Evolutionary conservation across 1,140 invertebrate genomes (phyloP).

Genomic region (Drosophila lini): DNA sequence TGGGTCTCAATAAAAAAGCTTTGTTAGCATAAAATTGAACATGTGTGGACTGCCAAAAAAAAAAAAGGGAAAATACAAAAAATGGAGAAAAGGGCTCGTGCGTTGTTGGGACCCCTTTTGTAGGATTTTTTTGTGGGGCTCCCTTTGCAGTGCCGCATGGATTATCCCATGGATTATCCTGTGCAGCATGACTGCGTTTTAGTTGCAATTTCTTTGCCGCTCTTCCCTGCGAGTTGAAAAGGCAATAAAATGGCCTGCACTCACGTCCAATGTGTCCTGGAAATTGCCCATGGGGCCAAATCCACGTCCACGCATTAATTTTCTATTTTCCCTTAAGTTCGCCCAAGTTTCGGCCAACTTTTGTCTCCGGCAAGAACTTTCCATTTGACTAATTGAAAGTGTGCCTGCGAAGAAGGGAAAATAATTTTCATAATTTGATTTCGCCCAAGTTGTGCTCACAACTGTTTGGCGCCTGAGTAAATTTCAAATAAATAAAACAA

Average conservation of each 20-base stretch:
- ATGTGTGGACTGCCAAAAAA: conserved; percentile 42
- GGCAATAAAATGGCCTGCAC: conserved; percentile 40
- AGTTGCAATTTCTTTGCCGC: conserved; percentile 63
- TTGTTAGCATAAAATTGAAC: conserved; percentile 77
- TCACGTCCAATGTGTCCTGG: conserved; percentile 40
- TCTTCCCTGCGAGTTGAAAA: conserved; percentile 36
- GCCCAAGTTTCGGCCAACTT: conserved; percentile 33
- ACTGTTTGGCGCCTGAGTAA: conserved; percentile 50
- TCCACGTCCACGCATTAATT: conserved; percentile 46
- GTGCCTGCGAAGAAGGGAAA: conserved; percentile 51
- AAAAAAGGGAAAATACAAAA: not conserved
- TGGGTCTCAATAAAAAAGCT: conserved; percentile 56
- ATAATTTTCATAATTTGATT: conserved; percentile 80
- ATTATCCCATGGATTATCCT: conserved; percentile 77
- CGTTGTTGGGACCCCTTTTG: conserved; percentile 38
- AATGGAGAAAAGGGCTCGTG: conserved; percentile 23
- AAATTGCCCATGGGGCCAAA: conserved; percentile 8
- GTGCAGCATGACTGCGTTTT: conserved; percentile 75
- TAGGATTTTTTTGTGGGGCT: conserved; percentile 14
- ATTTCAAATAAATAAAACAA: conserved; percentile 48
- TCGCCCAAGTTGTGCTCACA: conserved; percentile 21
- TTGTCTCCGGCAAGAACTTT: conserved; percentile 53
- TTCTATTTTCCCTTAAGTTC: conserved; percentile 26
- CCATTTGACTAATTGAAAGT: conserved; percentile 74
- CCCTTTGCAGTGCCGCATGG: conserved; percentile 18